phyloP scores from a whole-genome alignment of 1,140 invertebrate species.

The Drosophila nigromelanica region DNA sequence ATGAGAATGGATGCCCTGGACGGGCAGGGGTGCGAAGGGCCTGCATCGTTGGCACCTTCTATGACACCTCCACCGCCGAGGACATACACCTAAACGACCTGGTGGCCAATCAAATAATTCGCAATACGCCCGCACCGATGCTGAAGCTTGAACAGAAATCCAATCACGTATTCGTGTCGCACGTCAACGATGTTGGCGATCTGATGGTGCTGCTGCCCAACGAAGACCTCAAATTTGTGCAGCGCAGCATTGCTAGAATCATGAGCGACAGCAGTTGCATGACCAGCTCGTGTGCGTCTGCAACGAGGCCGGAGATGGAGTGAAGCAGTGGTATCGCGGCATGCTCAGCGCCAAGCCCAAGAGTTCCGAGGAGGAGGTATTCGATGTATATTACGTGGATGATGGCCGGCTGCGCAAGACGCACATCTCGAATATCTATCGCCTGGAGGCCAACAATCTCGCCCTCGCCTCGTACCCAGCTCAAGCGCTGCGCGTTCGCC shows the following conservation, averaged over 20 bases:
- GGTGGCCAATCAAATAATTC: slow-evolving; percentile 65
- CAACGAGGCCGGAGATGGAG: slow-evolving; percentile 49
- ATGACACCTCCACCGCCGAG: slow-evolving; percentile 78
- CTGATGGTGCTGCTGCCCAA: slow-evolving; percentile 68
- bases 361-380: slow-evolving; percentile 60
- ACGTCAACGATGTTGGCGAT: slow-evolving; percentile 76
- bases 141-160: slow-evolving; percentile 64
- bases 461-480: slow-evolving; percentile 71
- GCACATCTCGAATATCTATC: slow-evolving; percentile 78
- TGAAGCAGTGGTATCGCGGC: slow-evolving; percentile 77
- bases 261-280: slow-evolving; percentile 61
- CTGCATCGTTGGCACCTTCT: slow-evolving; percentile 74
- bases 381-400: slow-evolving; percentile 76
- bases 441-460: slow-evolving; percentile 73
- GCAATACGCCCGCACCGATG: slow-evolving; percentile 59
- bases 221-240: slow-evolving; percentile 70
- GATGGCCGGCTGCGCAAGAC: slow-evolving; percentile 70
- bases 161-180: slow-evolving; percentile 66
- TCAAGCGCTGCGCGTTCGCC: slow-evolving; percentile 65
- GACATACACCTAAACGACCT: slow-evolving; percentile 78
- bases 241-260: slow-evolving; percentile 65
- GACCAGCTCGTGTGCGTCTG: slow-evolving; percentile 76
- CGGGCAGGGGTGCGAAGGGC: slow-evolving; percentile 31
- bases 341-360: slow-evolving; percentile 50
- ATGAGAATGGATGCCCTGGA: slow-evolving; percentile 11